Conservation (phyloP, 2,888 invertebrate species). For the Rotaria magnacalcarata region DNA sequence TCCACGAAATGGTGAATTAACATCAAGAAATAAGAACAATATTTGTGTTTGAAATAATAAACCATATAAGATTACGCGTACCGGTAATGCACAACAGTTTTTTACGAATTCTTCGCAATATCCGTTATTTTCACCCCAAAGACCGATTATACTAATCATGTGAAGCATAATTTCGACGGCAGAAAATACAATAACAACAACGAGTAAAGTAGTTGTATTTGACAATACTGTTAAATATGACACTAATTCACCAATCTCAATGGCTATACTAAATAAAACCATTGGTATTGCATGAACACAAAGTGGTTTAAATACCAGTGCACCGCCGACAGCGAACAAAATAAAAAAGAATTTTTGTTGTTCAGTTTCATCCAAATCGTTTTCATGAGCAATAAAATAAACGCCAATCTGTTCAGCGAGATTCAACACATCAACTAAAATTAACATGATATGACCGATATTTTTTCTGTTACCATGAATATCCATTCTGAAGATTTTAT, state of each 20-base stretch:
- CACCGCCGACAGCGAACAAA: not conserved
- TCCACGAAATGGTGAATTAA: not conserved
- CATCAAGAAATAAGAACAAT: not conserved
- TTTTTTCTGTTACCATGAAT: too few relatives aligned
- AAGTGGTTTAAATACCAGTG: not conserved
- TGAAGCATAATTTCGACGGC: not conserved
- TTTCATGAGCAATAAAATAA: not conserved
- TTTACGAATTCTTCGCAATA: not conserved
- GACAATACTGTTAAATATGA: not conserved
- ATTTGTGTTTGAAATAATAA: not conserved
- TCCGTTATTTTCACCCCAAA: not conserved
- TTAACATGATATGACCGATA: not conserved
- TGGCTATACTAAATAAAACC: not conserved
- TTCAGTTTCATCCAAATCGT: not conserved
- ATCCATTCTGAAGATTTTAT: too few relatives aligned
- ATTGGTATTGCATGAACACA: not conserved
- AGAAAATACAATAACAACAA: not conserved
- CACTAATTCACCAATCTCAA: not conserved
- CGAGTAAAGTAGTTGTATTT: not conserved
- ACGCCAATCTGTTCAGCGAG: not conserved
- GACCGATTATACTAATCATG: not conserved
- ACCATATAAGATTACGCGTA: not conserved
- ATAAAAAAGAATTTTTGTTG: not conserved
- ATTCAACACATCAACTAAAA: not conserved
- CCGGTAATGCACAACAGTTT: not conserved